A percentile compares a stretch with the other conserved stretches of the same genome.
Evolutionary conservation across 2,113 vertebrate species (phyloP).

Genomic region (Malurus cyaneus): DNA sequence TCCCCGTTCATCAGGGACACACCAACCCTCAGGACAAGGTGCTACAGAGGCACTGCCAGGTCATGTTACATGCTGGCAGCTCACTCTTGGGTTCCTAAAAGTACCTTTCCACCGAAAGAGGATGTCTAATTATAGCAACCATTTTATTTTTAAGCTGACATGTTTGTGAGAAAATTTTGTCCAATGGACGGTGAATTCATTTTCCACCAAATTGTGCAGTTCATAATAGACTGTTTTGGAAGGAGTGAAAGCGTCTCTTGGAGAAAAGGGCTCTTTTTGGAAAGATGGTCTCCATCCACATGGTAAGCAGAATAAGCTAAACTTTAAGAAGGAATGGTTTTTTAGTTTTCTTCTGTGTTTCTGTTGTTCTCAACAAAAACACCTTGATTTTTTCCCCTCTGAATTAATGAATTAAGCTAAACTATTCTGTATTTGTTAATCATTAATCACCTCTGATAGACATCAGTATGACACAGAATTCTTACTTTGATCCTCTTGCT

Average conservation of each 20-base stretch:
- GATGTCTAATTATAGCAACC: not conserved
- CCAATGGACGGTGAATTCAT: not conserved
- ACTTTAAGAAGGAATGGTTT: not conserved
- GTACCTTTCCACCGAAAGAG: not conserved
- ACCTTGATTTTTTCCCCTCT: not conserved
- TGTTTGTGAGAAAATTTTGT: not conserved
- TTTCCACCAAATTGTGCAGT: rapidly evolving
- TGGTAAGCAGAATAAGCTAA: not conserved
- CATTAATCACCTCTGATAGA: not conserved
- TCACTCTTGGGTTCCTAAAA: not conserved
- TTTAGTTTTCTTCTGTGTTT: not conserved
- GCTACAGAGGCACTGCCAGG: not conserved
- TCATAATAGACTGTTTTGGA: not conserved
- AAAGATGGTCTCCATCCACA: not conserved
- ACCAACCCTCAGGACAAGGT: not conserved
- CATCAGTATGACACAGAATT: not conserved
- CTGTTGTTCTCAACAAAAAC: not conserved
- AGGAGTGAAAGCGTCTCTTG: not conserved
- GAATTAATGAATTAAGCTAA: not conserved
- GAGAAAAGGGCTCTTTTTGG: not conserved
- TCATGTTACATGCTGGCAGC: not conserved
- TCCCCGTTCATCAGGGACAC: not conserved
- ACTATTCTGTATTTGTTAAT: not conserved
- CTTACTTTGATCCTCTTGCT: not conserved
- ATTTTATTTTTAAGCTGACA: not conserved